A percentile compares a stretch with the other conserved stretches of the same genome.
Conservation (phyloP, 2,113 vertebrate species). For the Cisticola juncidis region DNA sequence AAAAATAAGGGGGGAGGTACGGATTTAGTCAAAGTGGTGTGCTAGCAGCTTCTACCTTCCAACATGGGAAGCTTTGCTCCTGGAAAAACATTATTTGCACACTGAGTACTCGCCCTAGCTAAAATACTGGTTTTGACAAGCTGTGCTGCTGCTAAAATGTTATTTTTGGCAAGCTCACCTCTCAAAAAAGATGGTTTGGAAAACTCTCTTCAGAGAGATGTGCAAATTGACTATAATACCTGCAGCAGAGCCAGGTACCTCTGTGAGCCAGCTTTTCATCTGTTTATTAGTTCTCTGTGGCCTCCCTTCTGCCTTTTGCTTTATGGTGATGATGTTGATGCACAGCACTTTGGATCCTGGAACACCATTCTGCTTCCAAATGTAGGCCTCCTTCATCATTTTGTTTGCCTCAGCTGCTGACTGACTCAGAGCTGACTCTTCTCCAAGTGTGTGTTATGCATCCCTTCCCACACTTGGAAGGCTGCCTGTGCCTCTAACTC, state of each 20-base stretch:
- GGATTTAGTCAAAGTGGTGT: constrained; percentile 41
- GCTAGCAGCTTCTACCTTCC: constrained; percentile 62
- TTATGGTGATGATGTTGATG: constrained; percentile 59
- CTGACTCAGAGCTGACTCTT: not conserved
- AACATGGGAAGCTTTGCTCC: constrained; percentile 31
- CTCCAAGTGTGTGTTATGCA: not conserved
- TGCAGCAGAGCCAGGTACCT: constrained; percentile 62
- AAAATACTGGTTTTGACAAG: constrained; percentile 71
- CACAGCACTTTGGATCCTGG: constrained; percentile 38
- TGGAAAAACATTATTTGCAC: constrained; percentile 68
- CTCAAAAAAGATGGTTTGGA: constrained; percentile 37
- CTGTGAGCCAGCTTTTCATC: constrained; percentile 60
- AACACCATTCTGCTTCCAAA: constrained; percentile 7
- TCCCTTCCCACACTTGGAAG: not conserved
- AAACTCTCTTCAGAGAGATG: constrained; percentile 59
- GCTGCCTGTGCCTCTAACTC: not conserved
- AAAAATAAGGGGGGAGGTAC: constrained; percentile 7
- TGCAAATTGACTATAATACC: constrained; percentile 69
- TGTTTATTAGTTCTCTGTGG: constrained; percentile 57
- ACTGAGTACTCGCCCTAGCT: constrained; percentile 12
- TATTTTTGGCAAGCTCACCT: constrained; percentile 62
- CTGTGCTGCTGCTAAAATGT: constrained; percentile 70
- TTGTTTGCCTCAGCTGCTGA: not conserved
- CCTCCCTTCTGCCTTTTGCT: constrained; percentile 49
- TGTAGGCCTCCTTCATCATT: not conserved